phyloP scores from a whole-genome alignment of 2,888 invertebrate species.

The Timandra comae region DNA sequence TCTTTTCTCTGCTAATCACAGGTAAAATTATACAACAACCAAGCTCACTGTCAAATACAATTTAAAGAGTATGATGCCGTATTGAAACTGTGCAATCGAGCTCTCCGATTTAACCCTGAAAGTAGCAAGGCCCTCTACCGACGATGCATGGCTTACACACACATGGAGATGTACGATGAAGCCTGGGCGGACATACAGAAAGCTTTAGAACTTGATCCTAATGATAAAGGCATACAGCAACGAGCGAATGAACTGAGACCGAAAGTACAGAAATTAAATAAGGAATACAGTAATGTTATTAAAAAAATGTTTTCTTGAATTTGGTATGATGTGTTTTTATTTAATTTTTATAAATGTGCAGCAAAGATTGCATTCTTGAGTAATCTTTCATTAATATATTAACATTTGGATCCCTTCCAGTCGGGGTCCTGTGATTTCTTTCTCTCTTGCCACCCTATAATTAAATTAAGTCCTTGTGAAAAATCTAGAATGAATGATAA shows the following conservation, averaged over 20 bases:
- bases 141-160: slow-evolving; percentile 83
- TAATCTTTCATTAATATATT: too few species aligned
- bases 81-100: slow-evolving; percentile 83
- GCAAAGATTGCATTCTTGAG: too few species aligned
- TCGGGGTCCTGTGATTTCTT: too few species aligned
- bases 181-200: slow-evolving; percentile 78
- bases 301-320: slow-evolving; percentile 72
- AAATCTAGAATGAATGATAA: too few species aligned
- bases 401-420: too few species aligned
- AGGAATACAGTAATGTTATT: slow-evolving; percentile 75
- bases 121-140: slow-evolving; percentile 94
- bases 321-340: slow-evolving; percentile 4
- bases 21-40: slow-evolving; percentile 85
- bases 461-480: too few species aligned
- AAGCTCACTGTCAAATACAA: slow-evolving; percentile 88
- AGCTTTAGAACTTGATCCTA: slow-evolving; percentile 77
- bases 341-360: neutral
- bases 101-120: slow-evolving; percentile 82
- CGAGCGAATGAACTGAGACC: slow-evolving; percentile 75
- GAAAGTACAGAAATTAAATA: slow-evolving; percentile 77
- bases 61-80: slow-evolving; percentile 81
- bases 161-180: slow-evolving; percentile 79
- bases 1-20: too few species aligned
- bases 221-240: slow-evolving; percentile 78
- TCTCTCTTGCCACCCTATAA: too few species aligned